phyloP scores from a whole-genome alignment of 1,140 invertebrate species.

The Mizuhopecten yessoensis region DNA sequence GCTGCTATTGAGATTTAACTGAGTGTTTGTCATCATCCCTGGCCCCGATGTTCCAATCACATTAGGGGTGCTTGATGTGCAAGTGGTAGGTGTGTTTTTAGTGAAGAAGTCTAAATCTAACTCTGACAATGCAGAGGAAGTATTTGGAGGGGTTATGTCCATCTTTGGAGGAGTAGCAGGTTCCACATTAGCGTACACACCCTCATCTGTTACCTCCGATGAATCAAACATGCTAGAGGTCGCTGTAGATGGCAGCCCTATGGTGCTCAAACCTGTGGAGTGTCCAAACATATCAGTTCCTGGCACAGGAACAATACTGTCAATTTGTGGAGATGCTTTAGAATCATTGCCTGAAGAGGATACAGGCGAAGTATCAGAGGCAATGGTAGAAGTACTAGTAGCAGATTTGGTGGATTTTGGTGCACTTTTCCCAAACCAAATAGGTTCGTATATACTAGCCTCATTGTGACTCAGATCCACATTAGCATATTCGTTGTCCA shows the following conservation, averaged over 20 bases:
- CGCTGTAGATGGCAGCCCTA: background rate
- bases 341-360: background rate
- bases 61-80: background rate
- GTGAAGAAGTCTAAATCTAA: background rate
- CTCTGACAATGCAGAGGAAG: background rate
- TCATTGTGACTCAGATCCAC: background rate
- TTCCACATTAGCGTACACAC: background rate
- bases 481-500: background rate
- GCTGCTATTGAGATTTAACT: background rate
- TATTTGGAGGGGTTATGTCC: background rate
- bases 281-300: background rate
- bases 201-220: background rate
- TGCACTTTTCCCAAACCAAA: conserved; percentile 6
- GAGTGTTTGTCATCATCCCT: background rate
- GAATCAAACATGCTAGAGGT: background rate
- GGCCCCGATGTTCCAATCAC: background rate
- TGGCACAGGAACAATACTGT: background rate
- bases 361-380: background rate
- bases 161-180: background rate
- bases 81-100: background rate
- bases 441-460: conserved; percentile 5
- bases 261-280: background rate
- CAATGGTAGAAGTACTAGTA: background rate
- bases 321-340: background rate
- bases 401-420: background rate